A percentile compares a stretch with the other conserved stretches of the same genome.
Evolutionary conservation across 2,888 invertebrate genomes (phyloP).

Genomic region (Andrena bicolor): DNA sequence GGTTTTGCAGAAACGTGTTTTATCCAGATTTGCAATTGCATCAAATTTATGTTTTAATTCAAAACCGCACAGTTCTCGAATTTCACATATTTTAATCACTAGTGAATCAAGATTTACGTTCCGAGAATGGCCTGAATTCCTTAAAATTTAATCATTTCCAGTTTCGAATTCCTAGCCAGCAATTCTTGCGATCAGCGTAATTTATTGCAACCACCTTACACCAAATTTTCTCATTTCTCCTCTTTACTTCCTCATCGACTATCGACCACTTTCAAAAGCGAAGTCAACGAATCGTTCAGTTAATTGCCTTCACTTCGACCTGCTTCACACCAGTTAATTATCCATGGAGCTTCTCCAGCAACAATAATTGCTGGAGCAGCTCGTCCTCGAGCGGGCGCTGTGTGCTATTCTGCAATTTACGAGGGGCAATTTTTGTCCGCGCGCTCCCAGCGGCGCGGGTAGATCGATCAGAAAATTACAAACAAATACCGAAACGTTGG

Average conservation of each 20-base stretch:
- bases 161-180: background rate
- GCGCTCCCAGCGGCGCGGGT: background rate
- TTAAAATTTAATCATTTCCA: background rate
- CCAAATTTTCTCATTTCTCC: background rate
- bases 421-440: background rate
- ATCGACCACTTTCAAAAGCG: background rate
- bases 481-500: conserved; percentile 12
- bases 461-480: conserved; percentile 14
- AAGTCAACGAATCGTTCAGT: background rate
- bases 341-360: background rate
- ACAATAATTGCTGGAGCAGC: conserved; percentile 20
- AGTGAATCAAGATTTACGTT: background rate
- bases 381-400: background rate
- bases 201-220: conserved; percentile 11
- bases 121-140: background rate
- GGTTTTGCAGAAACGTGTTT: background rate
- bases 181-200: background rate
- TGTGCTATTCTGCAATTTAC: conserved; percentile 3
- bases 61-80: background rate
- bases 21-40: too few relatives aligned
- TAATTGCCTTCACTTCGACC: conserved; percentile 22
- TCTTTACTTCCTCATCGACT: conserved; percentile 18
- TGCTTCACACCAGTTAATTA: conserved; percentile 4
- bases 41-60: conserved; percentile 25
- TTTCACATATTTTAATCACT: conserved; percentile 2